Evolutionary conservation across 2,888 invertebrate species (phyloP), one percentile per base, ranked within the genome.

Genomic region (Subacronicta megacephala): DNA sequence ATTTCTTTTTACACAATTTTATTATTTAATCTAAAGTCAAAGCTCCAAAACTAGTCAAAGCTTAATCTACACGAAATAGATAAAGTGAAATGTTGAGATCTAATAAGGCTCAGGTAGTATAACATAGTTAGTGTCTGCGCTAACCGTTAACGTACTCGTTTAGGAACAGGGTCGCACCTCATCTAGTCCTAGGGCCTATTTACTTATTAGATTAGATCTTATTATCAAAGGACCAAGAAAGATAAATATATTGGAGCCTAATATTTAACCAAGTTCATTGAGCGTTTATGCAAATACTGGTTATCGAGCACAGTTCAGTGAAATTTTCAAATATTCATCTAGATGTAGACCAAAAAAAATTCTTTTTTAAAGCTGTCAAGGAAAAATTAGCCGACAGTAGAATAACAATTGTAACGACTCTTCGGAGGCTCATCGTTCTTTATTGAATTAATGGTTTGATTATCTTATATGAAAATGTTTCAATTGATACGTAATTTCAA

Each of bases 141-240:
- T 37, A 49, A 50, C 49, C 18, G 15, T 9, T 7, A 57, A 7
- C 41, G 7, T 45, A 33, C 49, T 47, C 35, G 15, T 50, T 49
- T 45, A 45, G 45, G 9, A 42, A 18, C 35, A 57, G 20, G 31
- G 45, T 45, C 45, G 18, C 46, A 47, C 58, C 50, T 63, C 58
- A 31, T 58, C 58, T 42, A n/a, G 35, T 40, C 7, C 38, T 44
- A 37, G 40, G n/a, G 4, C 37, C 23, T 57, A 43, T 63, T 57
- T 51, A 18, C 37, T 38, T 36, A 44, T 33, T 23, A 38, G 35
- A 64, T 64, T 44, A 63, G 23, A 18, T 16, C 47, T 45, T 20
- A 36, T 45, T 20, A 36, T 51, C 38, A 43, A 38, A 58, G 46
- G 15, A 43, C n/a, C 31, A 31, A 36, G 10, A 16, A 45, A n/a